Evolutionary conservation across 2,888 invertebrate species (phyloP), one percentile per base, ranked within the genome.

Genomic region (Pristionchus exspectatus): DNA sequence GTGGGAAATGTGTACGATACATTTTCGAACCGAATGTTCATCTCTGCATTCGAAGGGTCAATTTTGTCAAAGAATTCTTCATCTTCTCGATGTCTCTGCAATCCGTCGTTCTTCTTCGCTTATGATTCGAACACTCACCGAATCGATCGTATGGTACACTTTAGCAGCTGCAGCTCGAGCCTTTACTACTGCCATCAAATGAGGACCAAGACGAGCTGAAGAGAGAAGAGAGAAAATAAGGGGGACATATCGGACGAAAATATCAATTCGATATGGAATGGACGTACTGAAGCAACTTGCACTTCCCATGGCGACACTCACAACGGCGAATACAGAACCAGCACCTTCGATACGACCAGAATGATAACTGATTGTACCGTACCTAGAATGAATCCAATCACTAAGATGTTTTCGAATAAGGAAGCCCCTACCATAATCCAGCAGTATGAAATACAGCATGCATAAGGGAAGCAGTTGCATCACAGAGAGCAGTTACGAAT

Each of bases 341-440:
- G 86, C 86, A 21, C 50, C 63, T 63, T 86, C 50, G 38, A 86
- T 44, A 4, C 86, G 38, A 27, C 86, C 86, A 63, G 14, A 30
- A n/a, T 86, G 86, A 86, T 86, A 86, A 33, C 63, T 38, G 66
- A 86, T 86, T 12, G 44, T 66, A 18, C 63, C 63, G 21, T 86
- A 86, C 59, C 86, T 86, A 7, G 10, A 54, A 83, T 54, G 38
- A 30, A 72, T 27, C 72, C 16, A 33, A 30, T 12, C 30, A 72
- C 9, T 12, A 10, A 33, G n/a, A 69, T 27, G 4, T 18, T 24
- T 24, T 27, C 9, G 30, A 69, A 14, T 14, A 69, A n/a, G 69
- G 24, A 0, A 21, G n/a, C 21, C 38, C 83, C 59, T 18, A 85
- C 84, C 84, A 85, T n/a, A 59, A 85, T 85, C 84, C 84, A 0